phyloP scores from a whole-genome alignment of 2,888 invertebrate genomes.

The Platynereis dumerilii region DNA sequence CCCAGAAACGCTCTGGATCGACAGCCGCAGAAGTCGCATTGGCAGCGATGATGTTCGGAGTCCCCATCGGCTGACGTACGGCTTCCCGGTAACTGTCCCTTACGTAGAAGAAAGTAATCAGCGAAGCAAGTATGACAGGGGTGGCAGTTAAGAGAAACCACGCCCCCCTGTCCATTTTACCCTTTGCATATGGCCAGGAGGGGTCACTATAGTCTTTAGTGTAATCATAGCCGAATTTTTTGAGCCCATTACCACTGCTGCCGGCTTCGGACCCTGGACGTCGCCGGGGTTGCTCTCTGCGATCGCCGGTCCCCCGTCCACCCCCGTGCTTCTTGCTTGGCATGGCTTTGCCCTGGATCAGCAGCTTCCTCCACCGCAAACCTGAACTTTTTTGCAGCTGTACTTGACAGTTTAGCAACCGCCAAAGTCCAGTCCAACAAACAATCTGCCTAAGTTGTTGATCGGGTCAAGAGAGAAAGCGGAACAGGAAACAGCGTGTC shows the following conservation, averaged over 20 bases:
- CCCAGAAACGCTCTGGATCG: conserved; percentile 72
- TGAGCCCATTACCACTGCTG: not conserved
- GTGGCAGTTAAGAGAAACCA: conserved; percentile 26
- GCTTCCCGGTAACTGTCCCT: conserved; percentile 20
- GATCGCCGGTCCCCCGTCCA: conserved; percentile 40
- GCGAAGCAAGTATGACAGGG: conserved; percentile 20
- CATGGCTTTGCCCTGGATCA: conserved; percentile 4
- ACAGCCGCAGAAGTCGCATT: conserved; percentile 24
- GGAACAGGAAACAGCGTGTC: too few relatives aligned
- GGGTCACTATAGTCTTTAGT: conserved; percentile 30
- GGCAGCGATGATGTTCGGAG: conserved; percentile 24
- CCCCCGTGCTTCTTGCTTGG: conserved; percentile 2
- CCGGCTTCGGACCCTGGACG: conserved; percentile 1
- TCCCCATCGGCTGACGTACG: conserved; percentile 36
- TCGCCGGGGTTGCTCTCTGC: conserved; percentile 6
- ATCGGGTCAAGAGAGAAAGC: too few relatives aligned
- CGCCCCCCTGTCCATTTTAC: conserved; percentile 28
- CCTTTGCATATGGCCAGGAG: conserved; percentile 31
- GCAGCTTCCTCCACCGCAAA: too few relatives aligned
- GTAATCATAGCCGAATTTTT: conserved; percentile 29
- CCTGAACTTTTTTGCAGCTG: too few relatives aligned
- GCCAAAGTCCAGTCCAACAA: too few relatives aligned
- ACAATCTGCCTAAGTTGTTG: too few relatives aligned
- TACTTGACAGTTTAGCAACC: too few relatives aligned
- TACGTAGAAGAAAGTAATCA: conserved; percentile 24